These are phyloP conservation scores for Grus americana DNA, from an alignment of 2,113 vertebrate species.

Conservation along the genomic window DNA sequence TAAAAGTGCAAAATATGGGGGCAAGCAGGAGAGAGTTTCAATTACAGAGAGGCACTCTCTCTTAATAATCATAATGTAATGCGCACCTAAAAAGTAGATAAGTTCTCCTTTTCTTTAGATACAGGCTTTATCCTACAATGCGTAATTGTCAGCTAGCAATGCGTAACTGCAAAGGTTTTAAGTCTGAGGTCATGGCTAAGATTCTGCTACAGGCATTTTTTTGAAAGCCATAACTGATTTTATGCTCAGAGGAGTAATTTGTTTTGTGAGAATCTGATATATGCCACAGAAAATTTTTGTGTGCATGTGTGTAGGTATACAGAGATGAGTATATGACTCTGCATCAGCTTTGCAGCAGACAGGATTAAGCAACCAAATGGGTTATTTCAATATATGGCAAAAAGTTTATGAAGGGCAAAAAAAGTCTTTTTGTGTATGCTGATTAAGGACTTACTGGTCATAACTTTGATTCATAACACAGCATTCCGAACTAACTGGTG, in stretches of 20 bases:
- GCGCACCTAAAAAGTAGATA: background rate
- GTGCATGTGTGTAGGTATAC: background rate
- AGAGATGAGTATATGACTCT: background rate
- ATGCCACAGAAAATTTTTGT: background rate
- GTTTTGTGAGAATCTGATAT: background rate
- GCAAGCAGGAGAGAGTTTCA: background rate
- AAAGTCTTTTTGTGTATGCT: background rate
- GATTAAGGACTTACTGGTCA: background rate
- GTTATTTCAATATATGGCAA: background rate
- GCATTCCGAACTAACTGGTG: background rate
- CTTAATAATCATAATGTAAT: background rate
- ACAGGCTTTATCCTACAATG: background rate
- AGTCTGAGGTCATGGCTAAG: constrained; percentile 15
- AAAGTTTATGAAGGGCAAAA: background rate
- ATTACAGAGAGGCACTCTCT: background rate
- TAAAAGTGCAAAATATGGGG: background rate
- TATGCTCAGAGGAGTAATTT: background rate
- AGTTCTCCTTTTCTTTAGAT: background rate
- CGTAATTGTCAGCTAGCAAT: constrained; percentile 2
- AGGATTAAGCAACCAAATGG: background rate
- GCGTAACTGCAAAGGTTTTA: background rate
- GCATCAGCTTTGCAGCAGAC: background rate
- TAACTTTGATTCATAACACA: background rate
- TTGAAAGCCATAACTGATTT: constrained; percentile 7
- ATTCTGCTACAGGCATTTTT: background rate